Conservation (phyloP, 2,797 vertebrate species). For the Molothrus ater region DNA sequence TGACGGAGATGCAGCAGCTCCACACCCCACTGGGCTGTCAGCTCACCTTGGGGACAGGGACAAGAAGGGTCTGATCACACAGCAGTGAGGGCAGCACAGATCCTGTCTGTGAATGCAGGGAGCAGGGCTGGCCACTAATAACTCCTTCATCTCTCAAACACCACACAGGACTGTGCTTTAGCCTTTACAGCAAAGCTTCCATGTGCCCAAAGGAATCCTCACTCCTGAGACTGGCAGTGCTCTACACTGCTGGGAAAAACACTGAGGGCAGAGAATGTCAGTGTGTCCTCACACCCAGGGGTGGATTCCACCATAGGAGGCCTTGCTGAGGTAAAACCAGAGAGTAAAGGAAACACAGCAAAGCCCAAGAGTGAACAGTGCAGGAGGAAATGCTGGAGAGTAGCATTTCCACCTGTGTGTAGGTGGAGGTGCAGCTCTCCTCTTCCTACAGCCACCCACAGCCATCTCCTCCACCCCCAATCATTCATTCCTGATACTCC, state of each 20-base stretch:
- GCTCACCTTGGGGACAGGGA: background rate
- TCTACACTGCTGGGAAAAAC: background rate
- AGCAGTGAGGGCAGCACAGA: background rate
- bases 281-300: background rate
- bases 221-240: background rate
- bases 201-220: background rate
- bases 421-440: background rate
- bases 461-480: background rate
- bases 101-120: background rate
- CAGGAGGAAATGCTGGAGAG: background rate
- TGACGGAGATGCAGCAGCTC: background rate
- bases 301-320: background rate
- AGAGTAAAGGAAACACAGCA: background rate
- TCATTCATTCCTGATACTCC: background rate
- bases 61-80: background rate
- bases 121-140: background rate
- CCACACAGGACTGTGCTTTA: background rate
- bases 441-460: rapidly evolving
- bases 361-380: background rate
- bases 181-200: background rate
- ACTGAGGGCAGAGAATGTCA: background rate
- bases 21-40: background rate
- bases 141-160: background rate
- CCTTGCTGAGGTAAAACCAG: background rate
- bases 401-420: rapidly evolving